phyloP scores from a whole-genome alignment of 2,797 vertebrate genomes.

The Erpetoichthys calabaricus region DNA sequence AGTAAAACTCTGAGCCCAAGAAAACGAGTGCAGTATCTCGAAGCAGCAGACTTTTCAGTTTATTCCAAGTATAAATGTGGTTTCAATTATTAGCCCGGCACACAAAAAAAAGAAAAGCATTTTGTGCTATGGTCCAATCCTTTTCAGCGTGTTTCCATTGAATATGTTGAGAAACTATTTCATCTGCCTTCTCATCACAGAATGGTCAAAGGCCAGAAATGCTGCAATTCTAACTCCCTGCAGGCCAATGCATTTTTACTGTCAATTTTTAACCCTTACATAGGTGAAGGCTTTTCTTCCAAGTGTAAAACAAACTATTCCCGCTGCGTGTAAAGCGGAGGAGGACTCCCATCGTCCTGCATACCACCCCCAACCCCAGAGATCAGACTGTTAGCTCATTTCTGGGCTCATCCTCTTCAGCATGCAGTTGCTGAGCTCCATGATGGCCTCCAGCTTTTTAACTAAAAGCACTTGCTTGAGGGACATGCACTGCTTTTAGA shows the following conservation, averaged over 20 bases:
- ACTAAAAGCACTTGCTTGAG: no score
- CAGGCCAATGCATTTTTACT: slow-evolving; percentile 7
- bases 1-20: slow-evolving; percentile 12
- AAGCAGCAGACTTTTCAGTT: slow-evolving; percentile 18
- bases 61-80: slow-evolving; percentile 58
- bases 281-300: slow-evolving; percentile 24
- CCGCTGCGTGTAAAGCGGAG: no score
- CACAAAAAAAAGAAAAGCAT: slow-evolving; percentile 57
- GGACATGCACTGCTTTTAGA: no score
- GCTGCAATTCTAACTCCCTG: slow-evolving; percentile 46
- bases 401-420: no score
- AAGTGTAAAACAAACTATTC: not conserved
- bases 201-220: slow-evolving; percentile 57
- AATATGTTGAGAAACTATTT: slow-evolving; percentile 75
- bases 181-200: slow-evolving; percentile 62
- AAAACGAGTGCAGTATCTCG: slow-evolving; percentile 17
- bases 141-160: slow-evolving; percentile 63
- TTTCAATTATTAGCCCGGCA: slow-evolving; percentile 84
- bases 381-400: no score
- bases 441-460: no score
- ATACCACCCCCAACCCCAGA: no score
- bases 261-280: slow-evolving; percentile 22
- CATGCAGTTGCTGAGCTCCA: no score
- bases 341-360: no score
- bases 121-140: slow-evolving; percentile 71